These are phyloP conservation scores for Menidia menidia DNA, from an alignment of 2,797 vertebrate species.

Conservation along the genomic window DNA sequence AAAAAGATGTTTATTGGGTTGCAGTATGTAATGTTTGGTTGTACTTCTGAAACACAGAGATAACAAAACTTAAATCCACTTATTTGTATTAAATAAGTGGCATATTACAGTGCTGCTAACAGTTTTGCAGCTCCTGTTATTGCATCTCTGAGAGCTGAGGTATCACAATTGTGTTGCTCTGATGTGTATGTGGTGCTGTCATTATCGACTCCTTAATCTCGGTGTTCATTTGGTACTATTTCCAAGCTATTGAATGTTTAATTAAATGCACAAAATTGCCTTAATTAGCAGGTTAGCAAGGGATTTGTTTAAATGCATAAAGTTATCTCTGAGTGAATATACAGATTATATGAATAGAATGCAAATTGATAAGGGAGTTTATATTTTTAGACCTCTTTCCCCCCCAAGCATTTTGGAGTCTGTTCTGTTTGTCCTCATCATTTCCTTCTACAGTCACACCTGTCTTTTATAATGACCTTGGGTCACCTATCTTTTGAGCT, in stretches of 20 bases:
- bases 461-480: constrained; percentile 34
- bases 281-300: constrained; percentile 66
- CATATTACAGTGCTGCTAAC: background rate
- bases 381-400: constrained; percentile 32
- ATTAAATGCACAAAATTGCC: constrained; percentile 19
- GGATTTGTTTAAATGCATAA: constrained; percentile 66
- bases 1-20: no score
- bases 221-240: constrained; percentile 25
- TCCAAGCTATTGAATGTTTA: constrained; percentile 32
- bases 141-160: constrained; percentile 33
- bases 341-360: background rate
- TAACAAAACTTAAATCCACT: no score
- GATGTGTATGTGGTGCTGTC: constrained; percentile 25
- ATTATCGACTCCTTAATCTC: constrained; percentile 21
- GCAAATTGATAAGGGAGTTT: constrained; percentile 47
- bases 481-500: constrained; percentile 24
- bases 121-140: constrained; percentile 38
- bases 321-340: constrained; percentile 43
- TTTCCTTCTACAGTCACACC: constrained; percentile 11
- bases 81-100: no score
- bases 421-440: constrained; percentile 20
- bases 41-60: no score
- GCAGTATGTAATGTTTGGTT: no score
- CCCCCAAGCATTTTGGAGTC: background rate
- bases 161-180: constrained; percentile 25